A percentile compares a stretch with the other conserved stretches of the same genome.
phyloP scores from a whole-genome alignment of 2,888 invertebrate genomes.

The Platycheirus albimanus region DNA sequence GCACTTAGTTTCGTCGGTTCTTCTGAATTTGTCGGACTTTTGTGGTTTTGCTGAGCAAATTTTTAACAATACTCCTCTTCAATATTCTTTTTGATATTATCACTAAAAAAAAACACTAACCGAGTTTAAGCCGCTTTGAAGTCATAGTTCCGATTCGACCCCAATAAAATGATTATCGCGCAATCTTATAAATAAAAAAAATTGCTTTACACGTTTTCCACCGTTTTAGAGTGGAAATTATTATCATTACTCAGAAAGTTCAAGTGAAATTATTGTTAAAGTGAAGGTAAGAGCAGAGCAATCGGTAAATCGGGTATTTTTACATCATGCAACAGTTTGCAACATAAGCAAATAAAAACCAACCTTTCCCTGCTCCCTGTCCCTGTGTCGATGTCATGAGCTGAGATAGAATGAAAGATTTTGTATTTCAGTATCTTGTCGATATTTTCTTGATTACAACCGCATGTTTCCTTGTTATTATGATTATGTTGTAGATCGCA shows the following conservation, averaged over 20 bases:
- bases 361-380: background rate
- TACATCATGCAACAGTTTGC: constrained; percentile 36
- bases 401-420: constrained; percentile 22
- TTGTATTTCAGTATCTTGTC: too few relatives aligned
- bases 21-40: constrained; percentile 61
- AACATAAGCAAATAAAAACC: constrained; percentile 25
- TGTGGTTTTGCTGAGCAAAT: constrained; percentile 18
- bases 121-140: background rate
- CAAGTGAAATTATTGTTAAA: constrained; percentile 44
- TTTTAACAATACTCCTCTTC: background rate
- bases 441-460: constrained; percentile 46
- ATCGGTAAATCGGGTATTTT: too few relatives aligned
- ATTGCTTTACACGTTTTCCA: constrained; percentile 31
- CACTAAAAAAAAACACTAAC: background rate
- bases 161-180: constrained; percentile 35
- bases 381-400: background rate
- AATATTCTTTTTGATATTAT: background rate
- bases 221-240: constrained; percentile 25
- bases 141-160: background rate
- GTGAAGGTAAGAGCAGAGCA: constrained; percentile 52
- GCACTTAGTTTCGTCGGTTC: constrained; percentile 63
- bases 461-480: constrained; percentile 43
- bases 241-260: constrained; percentile 36
- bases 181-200: constrained; percentile 41
- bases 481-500: constrained; percentile 20